Evolutionary conservation across 2,797 vertebrate species (phyloP).

Genomic region (Aselliscus stoliczkanus): DNA sequence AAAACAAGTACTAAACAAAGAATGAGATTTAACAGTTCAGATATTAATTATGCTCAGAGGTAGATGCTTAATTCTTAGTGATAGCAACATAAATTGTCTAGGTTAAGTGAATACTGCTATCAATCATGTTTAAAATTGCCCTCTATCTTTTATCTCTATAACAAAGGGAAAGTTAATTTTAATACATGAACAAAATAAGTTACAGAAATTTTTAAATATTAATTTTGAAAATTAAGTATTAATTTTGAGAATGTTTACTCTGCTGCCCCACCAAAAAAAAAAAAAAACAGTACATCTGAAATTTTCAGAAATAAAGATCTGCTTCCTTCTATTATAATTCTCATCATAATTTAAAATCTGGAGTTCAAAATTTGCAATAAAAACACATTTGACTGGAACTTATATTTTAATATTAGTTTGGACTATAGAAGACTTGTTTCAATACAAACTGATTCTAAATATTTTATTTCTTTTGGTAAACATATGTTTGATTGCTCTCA

Average conservation of each 20-base stretch:
- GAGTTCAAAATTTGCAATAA: not conserved
- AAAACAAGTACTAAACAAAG: not conserved
- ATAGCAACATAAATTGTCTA: not conserved
- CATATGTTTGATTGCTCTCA: not conserved
- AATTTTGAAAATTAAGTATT: not conserved
- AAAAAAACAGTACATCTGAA: not conserved
- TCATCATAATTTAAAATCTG: not conserved
- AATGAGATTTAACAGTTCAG: not conserved
- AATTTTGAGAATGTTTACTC: not conserved
- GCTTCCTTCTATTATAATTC: not conserved
- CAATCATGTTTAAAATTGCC: not conserved
- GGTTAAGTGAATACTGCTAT: not conserved
- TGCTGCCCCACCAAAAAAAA: not conserved
- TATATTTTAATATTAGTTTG: conserved; percentile 11
- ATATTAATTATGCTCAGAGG: not conserved
- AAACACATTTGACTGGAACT: not conserved
- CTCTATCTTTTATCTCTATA: not conserved
- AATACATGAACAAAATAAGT: not conserved
- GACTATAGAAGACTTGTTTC: not conserved
- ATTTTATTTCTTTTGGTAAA: conserved; percentile 28
- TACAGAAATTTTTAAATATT: not conserved
- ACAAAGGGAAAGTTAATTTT: not conserved
- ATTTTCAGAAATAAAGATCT: not conserved
- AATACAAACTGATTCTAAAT: conserved; percentile 4
- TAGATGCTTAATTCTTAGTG: not conserved